Percentiles rank a stretch among this genome's conserved stretches.
Conservation (phyloP, 1,140 invertebrate genomes). For the Sitobion miscanthi region DNA sequence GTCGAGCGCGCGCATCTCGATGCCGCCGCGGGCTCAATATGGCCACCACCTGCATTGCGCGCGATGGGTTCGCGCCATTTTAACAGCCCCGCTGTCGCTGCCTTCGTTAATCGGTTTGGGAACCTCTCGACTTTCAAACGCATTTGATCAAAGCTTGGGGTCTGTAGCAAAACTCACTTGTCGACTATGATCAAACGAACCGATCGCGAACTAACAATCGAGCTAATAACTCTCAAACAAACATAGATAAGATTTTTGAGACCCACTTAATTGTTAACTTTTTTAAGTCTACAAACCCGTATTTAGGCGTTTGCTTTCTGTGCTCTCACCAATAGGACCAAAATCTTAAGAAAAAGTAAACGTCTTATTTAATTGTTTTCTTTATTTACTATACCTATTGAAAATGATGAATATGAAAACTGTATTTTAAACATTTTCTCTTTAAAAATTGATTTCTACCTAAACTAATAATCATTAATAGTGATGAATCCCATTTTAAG, state of each 20-base stretch:
- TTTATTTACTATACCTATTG: neutral
- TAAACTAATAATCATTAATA: neutral
- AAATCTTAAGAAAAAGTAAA: neutral
- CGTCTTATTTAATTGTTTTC: neutral
- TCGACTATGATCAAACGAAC: neutral
- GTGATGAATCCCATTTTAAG: neutral
- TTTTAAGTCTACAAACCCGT: neutral
- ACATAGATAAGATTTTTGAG: neutral
- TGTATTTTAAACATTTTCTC: neutral
- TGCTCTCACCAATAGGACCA: neutral
- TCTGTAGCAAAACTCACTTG: neutral
- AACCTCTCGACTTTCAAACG: neutral
- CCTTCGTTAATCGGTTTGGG: neutral
- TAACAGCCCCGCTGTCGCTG: neutral
- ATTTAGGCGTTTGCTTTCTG: neutral
- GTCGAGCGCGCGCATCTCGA: neutral
- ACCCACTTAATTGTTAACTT: neutral
- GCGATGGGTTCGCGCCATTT: constrained; percentile 41
- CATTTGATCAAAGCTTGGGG: neutral
- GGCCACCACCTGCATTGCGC: constrained; percentile 13
- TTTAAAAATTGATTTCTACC: neutral
- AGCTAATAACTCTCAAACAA: neutral
- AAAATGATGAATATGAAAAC: neutral
- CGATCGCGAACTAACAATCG: no score
- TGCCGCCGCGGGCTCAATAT: neutral